Evolutionary conservation across 2,113 vertebrate species (phyloP), one percentile per base, ranked within the genome.

Genomic region (Centropus bengalensis): DNA sequence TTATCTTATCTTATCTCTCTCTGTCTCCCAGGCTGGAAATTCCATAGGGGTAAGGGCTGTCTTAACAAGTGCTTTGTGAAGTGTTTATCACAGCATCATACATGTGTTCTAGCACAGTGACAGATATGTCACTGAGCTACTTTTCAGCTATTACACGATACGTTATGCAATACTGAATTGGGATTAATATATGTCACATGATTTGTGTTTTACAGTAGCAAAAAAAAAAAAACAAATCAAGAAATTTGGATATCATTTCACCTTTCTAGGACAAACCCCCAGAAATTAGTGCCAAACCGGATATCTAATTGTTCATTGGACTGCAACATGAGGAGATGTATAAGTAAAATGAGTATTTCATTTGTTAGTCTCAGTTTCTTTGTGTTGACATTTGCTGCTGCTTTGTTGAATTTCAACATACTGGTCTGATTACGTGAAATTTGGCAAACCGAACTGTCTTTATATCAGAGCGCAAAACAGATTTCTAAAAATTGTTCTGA

Each of bases 1-100:
- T 96, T 97, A 96, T 96, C 85, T 96, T 97, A 96, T 96, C 96
- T 96, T 96, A 95, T 96, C 94, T 96, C 68, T 69, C 56, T 63
- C 88, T 68, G 76, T 94, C 93, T 96, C 90, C 22, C 42, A 68
- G 80, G 90, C 86, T 93, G 64, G 93, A 93, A 82, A 97, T 97
- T 96, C 94, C 73, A 90, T 33, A 49, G 52, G 71, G 64, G 36
- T 77, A 91, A 91, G 79, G 51, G 52, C 75, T 93, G 75, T 74
- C 85, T 83, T 91, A 91, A 86, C 82, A 96, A 96, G 91, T 90
- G 93, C 79, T 87, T 91, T 78, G 54, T 32, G 56, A 33, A 60
- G 30, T 86, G 56, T 77, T 96, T 96, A 90, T 93, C 89, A 68
- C 52, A 71, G 68, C 47, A 58, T 81, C 88, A 62, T 12, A 40